Percentiles rank a stretch among this genome's conserved stretches.
Conservation (phyloP, 2,888 invertebrate genomes). For the Torymus aiolomorphi region DNA sequence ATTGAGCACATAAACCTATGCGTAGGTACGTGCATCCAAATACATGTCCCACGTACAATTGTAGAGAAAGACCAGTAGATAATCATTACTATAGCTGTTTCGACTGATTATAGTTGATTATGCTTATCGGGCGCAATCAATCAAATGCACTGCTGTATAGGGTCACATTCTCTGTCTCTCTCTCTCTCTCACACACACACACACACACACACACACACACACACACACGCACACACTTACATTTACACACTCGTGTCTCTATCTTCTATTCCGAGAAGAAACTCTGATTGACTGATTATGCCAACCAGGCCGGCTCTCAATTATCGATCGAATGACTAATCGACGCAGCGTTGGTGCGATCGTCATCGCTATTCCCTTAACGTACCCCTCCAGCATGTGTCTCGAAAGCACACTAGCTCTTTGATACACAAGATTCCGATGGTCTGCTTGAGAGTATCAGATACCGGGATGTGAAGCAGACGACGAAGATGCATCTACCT, state of each 20-base stretch:
- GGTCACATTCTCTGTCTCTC: neutral
- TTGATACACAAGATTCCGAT: too few species aligned
- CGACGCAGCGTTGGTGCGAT: neutral
- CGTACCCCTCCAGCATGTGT: neutral
- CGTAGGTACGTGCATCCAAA: too few species aligned
- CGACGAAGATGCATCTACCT: too few species aligned
- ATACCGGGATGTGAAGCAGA: too few species aligned
- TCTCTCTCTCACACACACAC: neutral
- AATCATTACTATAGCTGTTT: neutral
- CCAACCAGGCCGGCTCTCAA: neutral
- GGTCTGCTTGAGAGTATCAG: too few species aligned
- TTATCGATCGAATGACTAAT: neutral
- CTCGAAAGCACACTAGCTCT: neutral
- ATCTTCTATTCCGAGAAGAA: neutral
- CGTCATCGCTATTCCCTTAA: neutral
- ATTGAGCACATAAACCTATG: too few species aligned
- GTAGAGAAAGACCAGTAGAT: slow-evolving; percentile 15
- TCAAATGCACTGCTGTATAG: slow-evolving; percentile 12
- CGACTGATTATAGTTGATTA: slow-evolving; percentile 26
- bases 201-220: too few species aligned
- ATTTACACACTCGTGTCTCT: too few species aligned
- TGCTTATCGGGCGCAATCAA: slow-evolving; percentile 34
- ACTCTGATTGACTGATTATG: slow-evolving; percentile 4
- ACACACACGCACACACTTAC: neutral
- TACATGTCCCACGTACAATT: too few species aligned